Percentiles rank a stretch among this genome's conserved stretches.
Conservation (phyloP, 2,888 invertebrate species). For the Acronicta alni region DNA sequence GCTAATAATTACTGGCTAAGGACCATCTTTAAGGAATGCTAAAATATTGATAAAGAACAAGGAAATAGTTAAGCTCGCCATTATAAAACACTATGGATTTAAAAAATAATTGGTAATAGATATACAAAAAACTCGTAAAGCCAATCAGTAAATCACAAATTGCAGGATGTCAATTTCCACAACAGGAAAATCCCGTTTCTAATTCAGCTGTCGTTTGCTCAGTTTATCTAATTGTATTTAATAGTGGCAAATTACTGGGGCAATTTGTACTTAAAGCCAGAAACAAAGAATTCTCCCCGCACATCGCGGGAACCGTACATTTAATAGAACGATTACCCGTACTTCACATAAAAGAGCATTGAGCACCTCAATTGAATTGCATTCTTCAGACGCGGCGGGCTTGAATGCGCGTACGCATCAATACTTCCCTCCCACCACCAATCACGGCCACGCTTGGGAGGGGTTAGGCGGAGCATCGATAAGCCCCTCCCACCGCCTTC, state of each 20-base stretch:
- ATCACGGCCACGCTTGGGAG: conserved; percentile 68
- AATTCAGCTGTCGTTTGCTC: conserved; percentile 30
- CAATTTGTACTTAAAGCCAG: conserved; percentile 44
- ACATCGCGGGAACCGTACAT: conserved; percentile 37
- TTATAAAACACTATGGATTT: background rate
- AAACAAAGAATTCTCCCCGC: conserved; percentile 47
- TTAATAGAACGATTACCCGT: conserved; percentile 73
- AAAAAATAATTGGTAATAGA: background rate
- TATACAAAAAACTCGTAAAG: conserved; percentile 1
- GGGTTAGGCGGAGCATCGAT: conserved; percentile 66
- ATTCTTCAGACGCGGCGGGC: conserved; percentile 66
- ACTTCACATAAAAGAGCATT: conserved; percentile 75
- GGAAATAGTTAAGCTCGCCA: background rate
- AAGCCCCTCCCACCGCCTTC: conserved; percentile 77
- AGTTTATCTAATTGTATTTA: conserved; percentile 46
- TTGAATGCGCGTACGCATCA: conserved; percentile 75
- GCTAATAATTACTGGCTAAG: too few relatives aligned
- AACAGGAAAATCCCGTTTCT: conserved; percentile 35
- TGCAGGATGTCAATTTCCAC: conserved; percentile 19
- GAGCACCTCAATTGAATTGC: conserved; percentile 81
- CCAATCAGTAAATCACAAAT: conserved; percentile 24
- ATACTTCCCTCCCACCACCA: conserved; percentile 67
- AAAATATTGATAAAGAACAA: background rate
- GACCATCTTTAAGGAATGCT: background rate
- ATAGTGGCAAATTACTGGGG: conserved; percentile 32